phyloP scores from a whole-genome alignment of 2,797 vertebrate genomes.

The Ptychadena robeensis region DNA sequence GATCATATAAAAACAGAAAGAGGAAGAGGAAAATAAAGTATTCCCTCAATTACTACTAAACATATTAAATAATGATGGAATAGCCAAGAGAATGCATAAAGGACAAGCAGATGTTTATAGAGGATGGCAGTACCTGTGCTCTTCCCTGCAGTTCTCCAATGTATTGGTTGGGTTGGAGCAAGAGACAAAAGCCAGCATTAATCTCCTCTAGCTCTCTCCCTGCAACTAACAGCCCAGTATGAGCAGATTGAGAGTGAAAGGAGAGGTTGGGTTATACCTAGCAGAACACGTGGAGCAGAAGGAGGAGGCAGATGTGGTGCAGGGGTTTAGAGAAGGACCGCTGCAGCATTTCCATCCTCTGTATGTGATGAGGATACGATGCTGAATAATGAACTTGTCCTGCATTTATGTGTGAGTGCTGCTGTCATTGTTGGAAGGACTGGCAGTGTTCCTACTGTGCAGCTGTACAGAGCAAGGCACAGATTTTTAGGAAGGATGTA shows the following conservation, averaged over 20 bases:
- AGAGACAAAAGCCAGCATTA: conserved; percentile 44
- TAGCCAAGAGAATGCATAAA: neutral
- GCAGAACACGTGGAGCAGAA: conserved; percentile 49
- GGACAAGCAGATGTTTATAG: neutral
- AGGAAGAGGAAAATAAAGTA: neutral
- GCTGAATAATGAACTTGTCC: neutral
- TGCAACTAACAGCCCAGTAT: conserved; percentile 47
- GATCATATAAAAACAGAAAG: neutral
- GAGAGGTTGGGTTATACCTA: conserved; percentile 49
- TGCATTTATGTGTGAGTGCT: neutral
- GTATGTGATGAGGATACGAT: neutral
- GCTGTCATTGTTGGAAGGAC: neutral
- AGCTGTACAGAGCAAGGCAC: neutral
- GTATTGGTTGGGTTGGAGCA: conserved; percentile 12
- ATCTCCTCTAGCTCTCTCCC: conserved; percentile 40
- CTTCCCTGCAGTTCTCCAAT: conserved; percentile 29
- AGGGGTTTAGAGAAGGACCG: conserved; percentile 19
- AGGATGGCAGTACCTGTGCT: conserved; percentile 8
- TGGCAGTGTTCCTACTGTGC: neutral
- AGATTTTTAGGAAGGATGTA: neutral
- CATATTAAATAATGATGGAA: neutral
- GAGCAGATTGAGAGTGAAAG: conserved; percentile 43
- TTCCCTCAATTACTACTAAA: too few relatives aligned
- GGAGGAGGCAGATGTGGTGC: conserved; percentile 40
- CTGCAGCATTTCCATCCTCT: conserved; percentile 30